Evolutionary conservation across 1,140 invertebrate species (phyloP).

Genomic region (Plodia interpunctella): DNA sequence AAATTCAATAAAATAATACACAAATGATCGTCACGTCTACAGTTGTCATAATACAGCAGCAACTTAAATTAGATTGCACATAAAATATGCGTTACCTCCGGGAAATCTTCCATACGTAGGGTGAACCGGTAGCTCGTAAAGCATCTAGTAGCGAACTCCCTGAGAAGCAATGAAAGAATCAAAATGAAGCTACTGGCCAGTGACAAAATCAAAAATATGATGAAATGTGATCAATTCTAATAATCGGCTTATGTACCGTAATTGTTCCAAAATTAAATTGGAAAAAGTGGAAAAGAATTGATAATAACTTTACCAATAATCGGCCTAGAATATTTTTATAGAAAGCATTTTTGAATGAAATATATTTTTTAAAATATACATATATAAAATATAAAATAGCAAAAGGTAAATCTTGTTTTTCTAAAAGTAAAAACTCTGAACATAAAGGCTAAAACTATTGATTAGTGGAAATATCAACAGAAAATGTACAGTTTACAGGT

Average conservation of each 20-base stretch:
- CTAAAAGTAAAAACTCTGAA: too few species aligned
- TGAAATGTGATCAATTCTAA: background rate
- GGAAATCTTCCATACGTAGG: constrained; percentile 51
- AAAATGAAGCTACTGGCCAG: background rate
- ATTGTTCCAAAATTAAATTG: too few species aligned
- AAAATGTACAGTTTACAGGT: background rate
- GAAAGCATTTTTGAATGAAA: too few species aligned
- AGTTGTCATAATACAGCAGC: constrained; percentile 48
- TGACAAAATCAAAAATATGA: background rate
- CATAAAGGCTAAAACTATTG: too few species aligned
- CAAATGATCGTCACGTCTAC: constrained; percentile 11
- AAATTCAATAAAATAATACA: too few species aligned
- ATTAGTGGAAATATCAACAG: too few species aligned
- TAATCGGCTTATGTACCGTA: background rate
- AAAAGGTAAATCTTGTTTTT: too few species aligned
- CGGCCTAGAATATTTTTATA: too few species aligned
- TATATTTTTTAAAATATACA: too few species aligned
- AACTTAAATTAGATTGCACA: constrained; percentile 57
- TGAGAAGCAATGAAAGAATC: constrained; percentile 26
- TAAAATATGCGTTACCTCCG: constrained; percentile 59
- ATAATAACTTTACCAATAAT: too few species aligned
- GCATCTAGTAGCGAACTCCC: constrained; percentile 53
- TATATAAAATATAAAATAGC: too few species aligned
- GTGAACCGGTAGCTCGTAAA: constrained; percentile 46
- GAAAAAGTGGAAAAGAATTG: too few species aligned